These are phyloP conservation scores for Calyptommatus sinebrachiatus DNA, from an alignment of 2,113 vertebrate species.

Conservation along the genomic window DNA sequence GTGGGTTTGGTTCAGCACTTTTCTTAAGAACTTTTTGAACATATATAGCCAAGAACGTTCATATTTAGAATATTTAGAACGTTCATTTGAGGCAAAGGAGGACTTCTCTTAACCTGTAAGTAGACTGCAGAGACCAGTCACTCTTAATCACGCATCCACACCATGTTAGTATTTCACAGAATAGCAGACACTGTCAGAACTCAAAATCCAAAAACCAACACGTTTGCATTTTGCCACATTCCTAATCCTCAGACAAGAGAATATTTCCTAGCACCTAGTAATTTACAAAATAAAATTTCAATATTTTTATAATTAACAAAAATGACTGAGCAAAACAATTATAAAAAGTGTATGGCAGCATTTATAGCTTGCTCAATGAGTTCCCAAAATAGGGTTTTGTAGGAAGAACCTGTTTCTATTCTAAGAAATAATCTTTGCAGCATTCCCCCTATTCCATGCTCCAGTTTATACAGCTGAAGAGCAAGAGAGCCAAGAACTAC, in stretches of 20 bases:
- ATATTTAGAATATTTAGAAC: no score
- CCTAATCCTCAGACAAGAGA: not conserved
- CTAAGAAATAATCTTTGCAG: slow-evolving; percentile 43
- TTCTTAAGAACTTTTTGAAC: no score
- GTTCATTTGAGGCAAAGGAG: no score
- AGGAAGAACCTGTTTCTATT: slow-evolving; percentile 19
- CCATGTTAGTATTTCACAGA: no score
- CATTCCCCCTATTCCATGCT: slow-evolving; percentile 30
- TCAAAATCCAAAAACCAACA: not conserved
- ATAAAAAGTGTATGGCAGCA: not conserved
- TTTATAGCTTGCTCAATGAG: slow-evolving; percentile 4
- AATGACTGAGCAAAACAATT: not conserved
- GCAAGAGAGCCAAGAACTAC: slow-evolving; percentile 35
- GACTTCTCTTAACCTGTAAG: not conserved
- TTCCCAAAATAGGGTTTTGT: slow-evolving; percentile 16
- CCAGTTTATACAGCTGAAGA: slow-evolving; percentile 29
- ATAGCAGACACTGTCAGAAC: not conserved
- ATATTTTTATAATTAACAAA: not conserved
- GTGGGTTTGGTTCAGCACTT: no score
- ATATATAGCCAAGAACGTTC: no score
- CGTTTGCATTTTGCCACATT: not conserved
- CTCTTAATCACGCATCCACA: no score
- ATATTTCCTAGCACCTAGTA: not conserved
- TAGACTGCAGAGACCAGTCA: no score
- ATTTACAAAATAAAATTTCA: not conserved